phyloP scores from a whole-genome alignment of 2,888 invertebrate genomes.

The Gortyna flavago region DNA sequence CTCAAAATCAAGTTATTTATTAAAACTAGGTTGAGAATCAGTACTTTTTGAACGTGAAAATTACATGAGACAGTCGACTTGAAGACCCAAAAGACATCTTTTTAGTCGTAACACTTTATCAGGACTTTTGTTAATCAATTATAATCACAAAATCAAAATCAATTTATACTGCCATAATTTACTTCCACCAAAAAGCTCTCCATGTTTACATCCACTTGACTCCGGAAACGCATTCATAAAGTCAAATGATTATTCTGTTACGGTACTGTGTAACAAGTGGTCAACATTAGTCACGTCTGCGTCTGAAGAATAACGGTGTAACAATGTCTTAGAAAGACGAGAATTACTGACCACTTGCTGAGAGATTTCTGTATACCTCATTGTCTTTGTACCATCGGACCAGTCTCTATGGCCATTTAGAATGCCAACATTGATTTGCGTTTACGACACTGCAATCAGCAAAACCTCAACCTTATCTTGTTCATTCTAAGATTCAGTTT shows the following conservation, averaged over 20 bases:
- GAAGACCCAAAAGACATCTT: background rate
- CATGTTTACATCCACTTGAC: slow-evolving; percentile 43
- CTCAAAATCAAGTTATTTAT: background rate
- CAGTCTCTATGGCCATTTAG: slow-evolving; percentile 81
- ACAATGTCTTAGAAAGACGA: slow-evolving; percentile 73
- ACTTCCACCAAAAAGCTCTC: background rate
- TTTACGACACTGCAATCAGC: slow-evolving; percentile 43
- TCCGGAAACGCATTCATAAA: slow-evolving; percentile 59
- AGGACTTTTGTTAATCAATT: background rate
- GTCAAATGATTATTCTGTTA: slow-evolving; percentile 56
- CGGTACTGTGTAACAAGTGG: slow-evolving; percentile 64
- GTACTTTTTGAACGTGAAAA: background rate
- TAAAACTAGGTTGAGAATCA: no score
- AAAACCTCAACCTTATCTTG: slow-evolving; percentile 63
- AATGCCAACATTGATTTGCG: slow-evolving; percentile 66
- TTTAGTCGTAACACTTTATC: background rate
- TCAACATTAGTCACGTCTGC: slow-evolving; percentile 74
- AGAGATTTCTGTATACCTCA: slow-evolving; percentile 84
- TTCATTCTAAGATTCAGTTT: slow-evolving; percentile 58
- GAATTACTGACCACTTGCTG: slow-evolving; percentile 86
- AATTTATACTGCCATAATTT: background rate
- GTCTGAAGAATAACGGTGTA: slow-evolving; percentile 77
- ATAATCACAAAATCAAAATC: background rate
- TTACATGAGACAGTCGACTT: background rate
- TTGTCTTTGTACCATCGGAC: slow-evolving; percentile 84